Percentiles rank a stretch among this genome's conserved stretches.
phyloP scores from a whole-genome alignment of 2,113 vertebrate species.

The Xyliphius kryptos region DNA sequence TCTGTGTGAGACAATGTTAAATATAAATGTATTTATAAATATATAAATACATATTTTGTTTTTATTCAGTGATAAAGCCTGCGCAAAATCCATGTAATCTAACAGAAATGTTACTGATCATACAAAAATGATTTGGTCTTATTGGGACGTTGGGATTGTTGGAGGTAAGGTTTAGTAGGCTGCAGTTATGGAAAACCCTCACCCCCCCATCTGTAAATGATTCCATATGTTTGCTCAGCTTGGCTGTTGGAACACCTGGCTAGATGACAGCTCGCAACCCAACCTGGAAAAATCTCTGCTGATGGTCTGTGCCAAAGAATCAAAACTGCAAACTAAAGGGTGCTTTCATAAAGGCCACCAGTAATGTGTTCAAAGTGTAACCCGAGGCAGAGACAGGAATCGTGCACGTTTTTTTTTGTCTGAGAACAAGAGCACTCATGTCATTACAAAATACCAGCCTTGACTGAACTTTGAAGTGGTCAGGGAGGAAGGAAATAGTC shows the following conservation, averaged over 20 bases:
- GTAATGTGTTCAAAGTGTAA: slow-evolving; percentile 3
- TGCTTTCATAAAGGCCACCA: background rate
- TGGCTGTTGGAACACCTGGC: background rate
- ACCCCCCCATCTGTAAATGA: slow-evolving; percentile 30
- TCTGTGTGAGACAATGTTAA: no score
- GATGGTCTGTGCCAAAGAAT: background rate
- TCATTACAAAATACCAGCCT: slow-evolving; percentile 37
- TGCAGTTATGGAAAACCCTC: slow-evolving; percentile 25
- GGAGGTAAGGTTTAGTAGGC: background rate
- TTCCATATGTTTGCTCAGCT: slow-evolving; percentile 31
- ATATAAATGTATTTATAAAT: no score
- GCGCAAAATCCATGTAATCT: no score
- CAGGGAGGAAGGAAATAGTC: slow-evolving; percentile 37
- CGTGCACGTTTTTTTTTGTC: background rate
- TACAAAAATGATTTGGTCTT: no score
- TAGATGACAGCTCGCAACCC: slow-evolving; percentile 11
- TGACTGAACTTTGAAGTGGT: slow-evolving; percentile 17
- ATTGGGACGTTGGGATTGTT: background rate
- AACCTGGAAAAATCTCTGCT: background rate
- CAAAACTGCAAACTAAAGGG: background rate
- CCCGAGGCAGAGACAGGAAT: slow-evolving; percentile 22
- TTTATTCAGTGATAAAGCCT: no score
- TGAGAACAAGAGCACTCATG: slow-evolving; percentile 17
- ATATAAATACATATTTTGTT: no score
- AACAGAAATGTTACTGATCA: no score